Conservation (phyloP, 2,113 vertebrate genomes). For the Pomatostomus ruficeps region DNA sequence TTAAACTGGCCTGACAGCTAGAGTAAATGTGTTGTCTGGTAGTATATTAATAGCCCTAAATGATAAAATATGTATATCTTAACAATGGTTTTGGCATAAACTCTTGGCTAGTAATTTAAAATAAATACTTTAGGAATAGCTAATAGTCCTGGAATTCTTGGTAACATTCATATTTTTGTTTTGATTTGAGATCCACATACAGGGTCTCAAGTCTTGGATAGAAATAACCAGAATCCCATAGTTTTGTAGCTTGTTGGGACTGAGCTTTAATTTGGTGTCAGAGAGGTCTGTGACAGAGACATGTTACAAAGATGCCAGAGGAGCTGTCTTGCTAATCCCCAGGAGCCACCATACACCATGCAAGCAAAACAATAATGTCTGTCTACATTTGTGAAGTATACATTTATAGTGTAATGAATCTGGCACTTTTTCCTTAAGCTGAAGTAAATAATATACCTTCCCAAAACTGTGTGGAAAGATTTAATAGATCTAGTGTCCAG, state of each 20-base stretch:
- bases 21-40: background rate
- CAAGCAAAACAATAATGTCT: background rate
- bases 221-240: background rate
- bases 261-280: background rate
- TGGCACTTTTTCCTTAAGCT: background rate
- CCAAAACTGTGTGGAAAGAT: background rate
- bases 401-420: background rate
- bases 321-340: background rate
- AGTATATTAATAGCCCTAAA: background rate
- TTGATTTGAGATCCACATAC: background rate
- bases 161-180: background rate
- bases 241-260: background rate
- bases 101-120: background rate
- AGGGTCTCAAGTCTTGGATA: background rate
- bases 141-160: background rate
- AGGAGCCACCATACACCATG: background rate
- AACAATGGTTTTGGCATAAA: background rate
- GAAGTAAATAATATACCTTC: background rate
- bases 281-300: background rate
- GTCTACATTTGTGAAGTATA: background rate
- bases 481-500: background rate
- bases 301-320: background rate
- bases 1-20: background rate
- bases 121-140: background rate
- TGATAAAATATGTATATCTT: background rate